phyloP scores from a whole-genome alignment of 2,797 vertebrate genomes.

The Fistularia tabacaria region DNA sequence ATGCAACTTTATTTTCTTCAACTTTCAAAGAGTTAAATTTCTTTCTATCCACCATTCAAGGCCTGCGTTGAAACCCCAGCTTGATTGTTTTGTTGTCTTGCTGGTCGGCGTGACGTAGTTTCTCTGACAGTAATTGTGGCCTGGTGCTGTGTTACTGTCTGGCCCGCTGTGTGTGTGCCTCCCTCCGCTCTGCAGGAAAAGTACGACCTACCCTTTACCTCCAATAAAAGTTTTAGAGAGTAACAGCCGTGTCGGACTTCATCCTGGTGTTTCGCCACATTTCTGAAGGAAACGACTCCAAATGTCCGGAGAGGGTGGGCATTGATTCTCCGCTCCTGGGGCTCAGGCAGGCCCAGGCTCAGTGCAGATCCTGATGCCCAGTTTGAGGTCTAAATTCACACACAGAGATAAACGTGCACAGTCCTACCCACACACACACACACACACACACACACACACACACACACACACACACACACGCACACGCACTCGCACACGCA shows the following conservation, averaged over 20 bases:
- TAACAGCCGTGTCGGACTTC: conserved; percentile 33
- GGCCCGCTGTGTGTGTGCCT: conserved; percentile 41
- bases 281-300: conserved; percentile 13
- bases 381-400: no score
- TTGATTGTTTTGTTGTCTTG: neutral
- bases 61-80: neutral
- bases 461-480: no score
- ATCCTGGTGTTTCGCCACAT: conserved; percentile 14
- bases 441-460: no score
- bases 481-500: no score
- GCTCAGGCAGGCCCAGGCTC: no score
- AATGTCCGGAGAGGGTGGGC: conserved; percentile 2
- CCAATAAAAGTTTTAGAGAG: conserved; percentile 47
- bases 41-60: no score
- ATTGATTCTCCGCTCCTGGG: no score
- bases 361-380: no score
- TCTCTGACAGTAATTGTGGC: conserved; percentile 21
- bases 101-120: conserved; percentile 1
- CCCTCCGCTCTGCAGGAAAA: conserved; percentile 25
- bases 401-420: no score
- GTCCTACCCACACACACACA: no score
- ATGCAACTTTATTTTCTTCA: no score
- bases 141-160: conserved; percentile 20
- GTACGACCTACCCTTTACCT: conserved; percentile 41
- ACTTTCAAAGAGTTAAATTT: no score